phyloP scores from a whole-genome alignment of 2,113 vertebrate genomes.

The Martes martes region DNA sequence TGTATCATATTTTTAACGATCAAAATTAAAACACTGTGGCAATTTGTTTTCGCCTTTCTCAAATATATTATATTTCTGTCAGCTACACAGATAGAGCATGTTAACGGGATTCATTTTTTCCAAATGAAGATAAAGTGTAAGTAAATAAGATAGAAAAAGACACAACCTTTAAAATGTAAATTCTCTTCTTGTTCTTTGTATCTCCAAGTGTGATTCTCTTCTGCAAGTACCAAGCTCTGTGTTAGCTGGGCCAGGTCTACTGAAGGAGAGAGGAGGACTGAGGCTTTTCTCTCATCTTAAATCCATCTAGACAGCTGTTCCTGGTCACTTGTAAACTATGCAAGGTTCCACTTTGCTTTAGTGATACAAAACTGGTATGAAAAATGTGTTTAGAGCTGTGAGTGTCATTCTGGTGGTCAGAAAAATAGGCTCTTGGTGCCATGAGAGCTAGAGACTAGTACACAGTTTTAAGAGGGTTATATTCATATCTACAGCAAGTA shows the following conservation, averaged over 20 bases:
- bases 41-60: constrained; percentile 18
- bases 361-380: background rate
- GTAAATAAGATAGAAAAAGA: background rate
- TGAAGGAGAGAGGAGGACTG: background rate
- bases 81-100: background rate
- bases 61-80: constrained; percentile 24
- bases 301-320: background rate
- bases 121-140: constrained; percentile 8
- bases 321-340: background rate
- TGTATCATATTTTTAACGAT: constrained; percentile 3
- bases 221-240: background rate
- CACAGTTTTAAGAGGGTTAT: background rate
- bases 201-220: background rate
- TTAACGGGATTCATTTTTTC: background rate
- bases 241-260: background rate
- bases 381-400: background rate
- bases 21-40: background rate
- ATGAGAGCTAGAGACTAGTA: background rate
- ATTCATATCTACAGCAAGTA: background rate
- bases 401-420: background rate
- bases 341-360: background rate
- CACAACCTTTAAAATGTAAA: background rate
- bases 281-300: background rate
- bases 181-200: background rate
- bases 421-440: background rate